phyloP scores from a whole-genome alignment of 2,797 vertebrate genomes.

The Eutrigla gurnardus region DNA sequence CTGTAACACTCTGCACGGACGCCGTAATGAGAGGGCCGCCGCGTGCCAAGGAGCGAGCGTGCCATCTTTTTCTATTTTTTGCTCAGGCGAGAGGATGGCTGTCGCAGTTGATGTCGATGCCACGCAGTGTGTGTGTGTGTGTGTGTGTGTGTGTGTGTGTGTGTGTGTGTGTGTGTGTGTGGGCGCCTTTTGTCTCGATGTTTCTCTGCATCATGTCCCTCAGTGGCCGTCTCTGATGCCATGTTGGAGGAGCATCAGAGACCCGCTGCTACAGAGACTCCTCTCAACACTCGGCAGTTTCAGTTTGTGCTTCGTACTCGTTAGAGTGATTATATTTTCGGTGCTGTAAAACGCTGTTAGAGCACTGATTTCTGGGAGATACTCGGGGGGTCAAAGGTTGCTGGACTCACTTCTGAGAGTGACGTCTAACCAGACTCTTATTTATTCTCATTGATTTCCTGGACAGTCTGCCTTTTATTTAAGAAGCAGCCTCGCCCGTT shows the following conservation, averaged over 20 bases:
- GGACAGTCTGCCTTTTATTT: not conserved
- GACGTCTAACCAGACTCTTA: no score
- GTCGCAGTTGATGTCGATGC: conserved; percentile 59
- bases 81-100: conserved; percentile 50
- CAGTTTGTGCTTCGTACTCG: not conserved
- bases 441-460: not conserved
- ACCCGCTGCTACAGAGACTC: conserved; percentile 22
- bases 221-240: conserved; percentile 28
- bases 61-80: conserved; percentile 69
- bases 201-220: conserved; percentile 20
- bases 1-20: conserved; percentile 61
- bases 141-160: conserved; percentile 14
- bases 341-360: not conserved
- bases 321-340: not conserved
- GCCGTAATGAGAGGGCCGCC: conserved; percentile 60
- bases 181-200: conserved; percentile 43
- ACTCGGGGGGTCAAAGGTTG: not conserved
- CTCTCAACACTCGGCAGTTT: not conserved
- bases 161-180: conserved; percentile 11
- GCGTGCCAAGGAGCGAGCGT: conserved; percentile 68
- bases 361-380: no score
- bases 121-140: conserved; percentile 8
- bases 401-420: not conserved
- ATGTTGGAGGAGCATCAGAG: conserved; percentile 33
- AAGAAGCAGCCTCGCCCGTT: conserved; percentile 7